Base-by-base conservation (phyloP, 1,140 invertebrate species). In the Sweltsa coloradensis region DNA sequence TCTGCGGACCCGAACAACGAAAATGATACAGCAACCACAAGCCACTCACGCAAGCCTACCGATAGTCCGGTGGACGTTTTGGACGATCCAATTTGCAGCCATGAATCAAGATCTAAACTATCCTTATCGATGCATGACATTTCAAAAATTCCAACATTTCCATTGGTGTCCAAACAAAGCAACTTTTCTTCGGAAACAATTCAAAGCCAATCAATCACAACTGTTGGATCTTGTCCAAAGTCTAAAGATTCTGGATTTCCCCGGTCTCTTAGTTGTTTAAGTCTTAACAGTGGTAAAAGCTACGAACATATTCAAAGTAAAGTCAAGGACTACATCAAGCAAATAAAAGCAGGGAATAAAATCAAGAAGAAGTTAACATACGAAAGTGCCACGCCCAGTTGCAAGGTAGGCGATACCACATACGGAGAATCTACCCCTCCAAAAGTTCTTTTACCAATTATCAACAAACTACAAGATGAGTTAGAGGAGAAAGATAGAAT, bases 401-500 rank as follows among this genome's bases (percentile, higher is more conserved):
- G n/a, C n/a, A n/a, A n/a, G n/a, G n/a, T n/a, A n/a, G n/a, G n/a
- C n/a, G n/a, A n/a, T n/a, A n/a, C n/a, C n/a, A n/a, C n/a, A n/a
- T n/a, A n/a, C n/a, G n/a, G n/a, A n/a, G n/a, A n/a, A n/a, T n/a
- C n/a, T n/a, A n/a, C n/a, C n/a, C n/a, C n/a, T n/a, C n/a, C n/a
- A n/a, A n/a, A n/a, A n/a, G n/a, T n/a, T n/a, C n/a, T n/a, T n/a
- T n/a, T n/a, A n/a, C n/a, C n/a, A n/a, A n/a, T n/a, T n/a, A n/a
- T n/a, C n/a, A n/a, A n/a, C n/a, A n/a, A n/a, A n/a, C n/a, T n/a
- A n/a, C n/a, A n/a, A n/a, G n/a, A n/a, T n/a, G n/a, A n/a, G n/a
- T n/a, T n/a, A n/a, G n/a, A n/a, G n/a, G n/a, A 40, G 2, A 44
- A 50, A 14, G 53, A 56, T 22, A 59, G 63, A 23, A 52, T 66